Conservation (phyloP, 2,797 vertebrate genomes). For the Loriculus beryllinus region DNA sequence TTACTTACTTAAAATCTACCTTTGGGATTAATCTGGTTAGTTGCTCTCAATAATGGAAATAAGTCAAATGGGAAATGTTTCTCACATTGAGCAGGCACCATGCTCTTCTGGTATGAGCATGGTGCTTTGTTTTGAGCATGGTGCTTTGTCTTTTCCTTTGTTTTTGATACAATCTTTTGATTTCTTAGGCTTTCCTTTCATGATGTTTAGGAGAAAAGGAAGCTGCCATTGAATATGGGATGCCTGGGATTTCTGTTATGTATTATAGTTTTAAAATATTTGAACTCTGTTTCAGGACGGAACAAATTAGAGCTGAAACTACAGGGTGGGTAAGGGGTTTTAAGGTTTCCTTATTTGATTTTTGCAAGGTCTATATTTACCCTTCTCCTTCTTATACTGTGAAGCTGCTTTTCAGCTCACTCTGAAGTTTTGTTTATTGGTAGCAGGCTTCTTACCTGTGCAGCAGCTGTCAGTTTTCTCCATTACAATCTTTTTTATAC, state of each 20-base stretch:
- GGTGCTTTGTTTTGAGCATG: no score
- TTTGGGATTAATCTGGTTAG: conserved; percentile 21
- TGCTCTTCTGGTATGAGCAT: conserved; percentile 25
- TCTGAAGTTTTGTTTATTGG: conserved; percentile 16
- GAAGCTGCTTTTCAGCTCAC: conserved; percentile 20
- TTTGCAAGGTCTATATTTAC: conserved; percentile 59
- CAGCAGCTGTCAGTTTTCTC: neutral
- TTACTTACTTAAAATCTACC: conserved; percentile 34
- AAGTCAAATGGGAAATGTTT: conserved; percentile 62
- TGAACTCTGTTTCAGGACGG: conserved; percentile 49
- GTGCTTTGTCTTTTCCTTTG: conserved; percentile 68
- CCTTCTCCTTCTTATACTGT: neutral
- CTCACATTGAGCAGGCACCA: conserved; percentile 7
- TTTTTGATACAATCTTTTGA: conserved; percentile 57
- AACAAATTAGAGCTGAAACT: conserved; percentile 56
- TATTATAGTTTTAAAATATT: conserved; percentile 53
- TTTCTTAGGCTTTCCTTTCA: conserved; percentile 54
- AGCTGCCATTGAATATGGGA: conserved; percentile 36
- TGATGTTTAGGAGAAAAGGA: conserved; percentile 53
- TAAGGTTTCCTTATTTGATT: conserved; percentile 61
- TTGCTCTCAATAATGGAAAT: conserved; percentile 43
- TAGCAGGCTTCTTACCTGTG: neutral
- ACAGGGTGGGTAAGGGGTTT: conserved; percentile 28
- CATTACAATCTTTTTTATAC: neutral
- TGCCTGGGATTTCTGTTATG: conserved; percentile 62